Evolutionary conservation across 2,797 vertebrate species (phyloP).

Genomic region (Karalla daura): DNA sequence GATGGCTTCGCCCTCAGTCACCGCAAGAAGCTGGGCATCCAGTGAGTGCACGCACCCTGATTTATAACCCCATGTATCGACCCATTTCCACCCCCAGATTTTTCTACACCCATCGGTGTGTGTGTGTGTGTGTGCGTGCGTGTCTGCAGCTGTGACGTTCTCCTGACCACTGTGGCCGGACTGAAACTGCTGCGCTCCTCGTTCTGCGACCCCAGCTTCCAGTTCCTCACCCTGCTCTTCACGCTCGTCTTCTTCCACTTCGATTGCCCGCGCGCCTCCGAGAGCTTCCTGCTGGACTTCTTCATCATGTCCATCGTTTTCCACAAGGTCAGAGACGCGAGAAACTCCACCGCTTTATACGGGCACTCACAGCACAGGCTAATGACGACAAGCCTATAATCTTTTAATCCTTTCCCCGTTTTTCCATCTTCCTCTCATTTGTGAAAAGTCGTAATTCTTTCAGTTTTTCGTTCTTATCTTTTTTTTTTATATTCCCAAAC

Average conservation of each 20-base stretch:
- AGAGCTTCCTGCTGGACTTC: constrained; percentile 97
- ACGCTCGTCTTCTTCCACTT: constrained; percentile 95
- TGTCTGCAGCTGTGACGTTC: constrained; percentile 90
- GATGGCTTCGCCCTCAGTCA: constrained; percentile 95
- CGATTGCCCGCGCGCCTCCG: constrained; percentile 90
- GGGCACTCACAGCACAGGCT: neutral
- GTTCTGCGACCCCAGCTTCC: constrained; percentile 94
- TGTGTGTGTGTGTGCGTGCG: constrained; percentile 19
- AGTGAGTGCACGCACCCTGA: constrained; percentile 85
- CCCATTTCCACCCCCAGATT: no score
- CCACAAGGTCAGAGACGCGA: constrained; percentile 89
- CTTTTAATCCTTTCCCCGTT: no score
- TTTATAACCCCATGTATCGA: no score
- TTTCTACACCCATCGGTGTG: neutral
- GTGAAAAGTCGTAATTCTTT: no score
- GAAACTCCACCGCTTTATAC: neutral
- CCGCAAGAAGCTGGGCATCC: constrained; percentile 92
- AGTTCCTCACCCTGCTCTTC: constrained; percentile 93
- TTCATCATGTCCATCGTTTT: constrained; percentile 96
- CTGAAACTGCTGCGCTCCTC: constrained; percentile 96
- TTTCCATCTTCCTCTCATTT: no score
- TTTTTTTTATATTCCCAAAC: no score
- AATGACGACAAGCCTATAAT: no score
- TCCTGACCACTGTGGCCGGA: constrained; percentile 92
- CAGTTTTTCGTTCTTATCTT: no score